Percentiles rank a stretch among this genome's conserved stretches.
phyloP scores from a whole-genome alignment of 2,113 vertebrate genomes.

The Telmatochromis sp. region DNA sequence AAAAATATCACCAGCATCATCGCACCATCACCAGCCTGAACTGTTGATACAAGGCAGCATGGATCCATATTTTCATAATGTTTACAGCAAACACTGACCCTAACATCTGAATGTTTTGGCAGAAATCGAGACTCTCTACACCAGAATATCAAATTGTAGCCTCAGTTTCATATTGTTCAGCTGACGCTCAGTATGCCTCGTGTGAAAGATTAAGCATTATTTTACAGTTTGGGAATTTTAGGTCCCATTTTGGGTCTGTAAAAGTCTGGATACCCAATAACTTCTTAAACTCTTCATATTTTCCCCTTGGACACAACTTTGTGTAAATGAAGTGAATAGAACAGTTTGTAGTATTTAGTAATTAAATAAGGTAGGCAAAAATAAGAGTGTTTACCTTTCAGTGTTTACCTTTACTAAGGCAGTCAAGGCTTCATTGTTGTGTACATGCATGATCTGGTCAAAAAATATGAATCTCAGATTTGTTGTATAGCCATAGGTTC shows the following conservation, averaged over 20 bases:
- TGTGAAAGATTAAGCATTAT: background rate
- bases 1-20: background rate
- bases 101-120: background rate
- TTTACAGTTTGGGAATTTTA: background rate
- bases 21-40: rapidly evolving
- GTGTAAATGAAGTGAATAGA: background rate
- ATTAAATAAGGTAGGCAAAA: background rate
- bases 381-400: background rate
- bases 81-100: background rate
- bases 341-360: background rate
- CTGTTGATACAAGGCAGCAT: background rate
- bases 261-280: background rate
- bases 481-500: rapidly evolving
- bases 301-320: background rate
- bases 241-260: background rate
- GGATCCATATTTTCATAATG: background rate
- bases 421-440: background rate
- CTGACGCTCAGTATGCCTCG: rapidly evolving
- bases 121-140: background rate
- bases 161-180: background rate
- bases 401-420: background rate
- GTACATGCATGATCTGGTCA: background rate
- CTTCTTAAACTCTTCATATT: background rate
- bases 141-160: background rate
- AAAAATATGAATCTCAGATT: background rate